Percentiles rank a stretch among this genome's conserved stretches.
Conservation (phyloP, 2,888 invertebrate genomes). For the Orthonychiurus folsomi region DNA sequence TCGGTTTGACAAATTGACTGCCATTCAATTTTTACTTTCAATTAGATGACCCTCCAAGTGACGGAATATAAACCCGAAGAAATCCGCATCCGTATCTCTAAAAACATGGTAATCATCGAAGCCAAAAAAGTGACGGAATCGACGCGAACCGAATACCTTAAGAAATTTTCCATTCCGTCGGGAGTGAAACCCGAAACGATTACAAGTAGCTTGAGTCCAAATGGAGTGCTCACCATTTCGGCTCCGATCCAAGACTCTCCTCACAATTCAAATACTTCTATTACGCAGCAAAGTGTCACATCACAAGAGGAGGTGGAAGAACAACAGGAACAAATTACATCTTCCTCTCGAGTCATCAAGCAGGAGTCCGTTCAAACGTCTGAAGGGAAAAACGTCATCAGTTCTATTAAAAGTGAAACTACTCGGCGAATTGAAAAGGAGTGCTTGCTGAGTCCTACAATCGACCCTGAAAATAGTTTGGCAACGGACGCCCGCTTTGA, state of each 20-base stretch:
- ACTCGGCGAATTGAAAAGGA: background rate
- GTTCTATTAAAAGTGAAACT: too few species aligned
- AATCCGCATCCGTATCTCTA: background rate
- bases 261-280: background rate
- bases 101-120: constrained; percentile 1
- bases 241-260: constrained; percentile 3
- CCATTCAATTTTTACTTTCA: background rate
- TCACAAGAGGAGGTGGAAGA: background rate
- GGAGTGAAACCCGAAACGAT: constrained; percentile 11
- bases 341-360: too few species aligned
- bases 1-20: background rate
- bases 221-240: constrained; percentile 11
- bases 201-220: background rate
- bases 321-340: background rate
- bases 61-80: constrained; percentile 7
- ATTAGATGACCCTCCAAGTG: constrained; percentile 5
- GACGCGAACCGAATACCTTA: background rate
- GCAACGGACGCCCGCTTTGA: constrained; percentile 9
- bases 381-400: too few species aligned
- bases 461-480: background rate
- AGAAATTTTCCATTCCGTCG: constrained; percentile 9
- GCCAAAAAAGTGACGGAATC: constrained; percentile 3
- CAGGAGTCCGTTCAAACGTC: too few species aligned
- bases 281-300: background rate
- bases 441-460: background rate